These are phyloP conservation scores for Drosophila malerkotliana DNA, from an alignment of 1,140 invertebrate genomes.

Conservation along the genomic window DNA sequence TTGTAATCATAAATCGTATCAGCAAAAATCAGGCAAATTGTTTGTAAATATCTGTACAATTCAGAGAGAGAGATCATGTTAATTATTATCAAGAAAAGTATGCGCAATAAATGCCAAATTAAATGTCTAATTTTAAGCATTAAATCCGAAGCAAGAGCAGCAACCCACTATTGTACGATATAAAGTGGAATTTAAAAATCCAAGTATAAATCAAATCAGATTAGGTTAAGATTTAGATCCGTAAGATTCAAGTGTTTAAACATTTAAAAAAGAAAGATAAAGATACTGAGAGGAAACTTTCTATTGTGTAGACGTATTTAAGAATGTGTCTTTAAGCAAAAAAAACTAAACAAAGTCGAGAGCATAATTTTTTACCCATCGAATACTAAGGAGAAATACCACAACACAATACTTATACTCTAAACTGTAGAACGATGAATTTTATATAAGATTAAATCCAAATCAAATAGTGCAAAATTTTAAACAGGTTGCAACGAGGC, in stretches of 20 bases:
- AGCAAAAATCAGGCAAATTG: conserved; percentile 44
- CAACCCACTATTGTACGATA: conserved; percentile 55
- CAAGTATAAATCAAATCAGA: conserved; percentile 62
- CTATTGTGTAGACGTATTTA: conserved; percentile 51
- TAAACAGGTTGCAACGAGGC: conserved; percentile 49
- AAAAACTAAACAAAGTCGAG: conserved; percentile 53
- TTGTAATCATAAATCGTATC: conserved; percentile 31
- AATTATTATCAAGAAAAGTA: conserved; percentile 59
- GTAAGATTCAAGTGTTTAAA: conserved; percentile 57
- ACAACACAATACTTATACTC: conserved; percentile 43
- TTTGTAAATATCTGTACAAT: conserved; percentile 65
- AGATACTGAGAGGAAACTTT: conserved; percentile 30
- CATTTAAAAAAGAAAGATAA: conserved; percentile 24
- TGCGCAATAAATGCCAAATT: conserved; percentile 81
- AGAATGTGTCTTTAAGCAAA: conserved; percentile 51
- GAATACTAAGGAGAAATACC: conserved; percentile 56
- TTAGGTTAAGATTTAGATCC: conserved; percentile 54
- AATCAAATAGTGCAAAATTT: conserved; percentile 74
- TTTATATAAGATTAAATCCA: conserved; percentile 68
- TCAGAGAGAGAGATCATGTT: conserved; percentile 52
- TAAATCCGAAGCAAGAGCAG: conserved; percentile 60
- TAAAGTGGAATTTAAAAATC: conserved; percentile 59
- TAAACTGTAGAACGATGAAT: conserved; percentile 68
- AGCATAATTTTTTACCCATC: conserved; percentile 77
- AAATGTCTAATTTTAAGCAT: conserved; percentile 76